Conservation (phyloP, 2,888 invertebrate species). For the Ennomos quercinarius region DNA sequence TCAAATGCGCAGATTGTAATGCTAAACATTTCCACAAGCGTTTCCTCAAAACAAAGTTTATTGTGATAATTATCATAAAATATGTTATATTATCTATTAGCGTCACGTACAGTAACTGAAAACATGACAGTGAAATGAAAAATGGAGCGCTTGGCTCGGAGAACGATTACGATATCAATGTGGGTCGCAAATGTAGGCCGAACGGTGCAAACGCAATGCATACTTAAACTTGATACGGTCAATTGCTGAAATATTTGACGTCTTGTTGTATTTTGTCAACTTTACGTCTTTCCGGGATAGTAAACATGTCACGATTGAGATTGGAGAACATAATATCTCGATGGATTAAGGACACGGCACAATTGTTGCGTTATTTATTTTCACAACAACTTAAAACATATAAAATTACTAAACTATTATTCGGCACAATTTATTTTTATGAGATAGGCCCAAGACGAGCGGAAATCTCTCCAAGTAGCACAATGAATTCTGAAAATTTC, state of each 20-base stretch:
- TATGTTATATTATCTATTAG: constrained; percentile 9
- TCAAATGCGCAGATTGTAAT: constrained; percentile 39
- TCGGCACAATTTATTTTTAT: too few relatives aligned
- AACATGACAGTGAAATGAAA: constrained; percentile 39
- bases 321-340: constrained; percentile 25
- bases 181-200: constrained; percentile 65
- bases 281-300: constrained; percentile 29
- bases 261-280: constrained; percentile 22
- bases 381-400: too few relatives aligned
- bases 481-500: too few relatives aligned
- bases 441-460: constrained; percentile 14
- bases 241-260: constrained; percentile 40
- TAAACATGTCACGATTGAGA: constrained; percentile 27
- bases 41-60: constrained; percentile 18
- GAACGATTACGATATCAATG: constrained; percentile 66
- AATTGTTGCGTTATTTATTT: too few relatives aligned
- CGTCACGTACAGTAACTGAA: constrained; percentile 12
- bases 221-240: constrained; percentile 49
- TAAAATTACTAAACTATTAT: too few relatives aligned
- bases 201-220: constrained; percentile 32
- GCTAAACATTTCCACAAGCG: constrained; percentile 18
- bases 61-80: constrained; percentile 12
- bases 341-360: constrained; percentile 27
- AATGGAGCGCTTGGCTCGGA: constrained; percentile 50
- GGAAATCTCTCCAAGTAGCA: constrained; percentile 19